Conservation (phyloP, 2,113 vertebrate genomes). For the Sebastes fasciatus region DNA sequence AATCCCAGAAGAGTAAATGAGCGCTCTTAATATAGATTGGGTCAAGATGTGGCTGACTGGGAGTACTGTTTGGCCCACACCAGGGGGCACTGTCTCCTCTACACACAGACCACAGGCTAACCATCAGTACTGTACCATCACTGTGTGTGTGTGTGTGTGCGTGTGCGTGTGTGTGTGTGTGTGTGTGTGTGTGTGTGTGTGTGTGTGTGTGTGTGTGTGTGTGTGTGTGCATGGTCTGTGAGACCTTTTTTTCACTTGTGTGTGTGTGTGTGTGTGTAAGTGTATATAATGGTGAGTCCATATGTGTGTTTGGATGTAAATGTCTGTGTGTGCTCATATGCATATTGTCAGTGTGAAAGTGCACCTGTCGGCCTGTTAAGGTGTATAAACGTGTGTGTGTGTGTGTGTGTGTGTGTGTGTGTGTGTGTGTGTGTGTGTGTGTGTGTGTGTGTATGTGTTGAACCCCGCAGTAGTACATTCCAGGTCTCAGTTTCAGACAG, state of each 20-base stretch:
- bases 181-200: constrained; percentile 8
- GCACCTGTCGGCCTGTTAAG: constrained; percentile 54
- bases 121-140: constrained; percentile 37
- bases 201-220: constrained; percentile 16
- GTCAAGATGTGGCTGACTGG: constrained; percentile 55
- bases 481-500: constrained; percentile 77
- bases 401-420: constrained; percentile 33
- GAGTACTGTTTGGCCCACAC: constrained; percentile 73
- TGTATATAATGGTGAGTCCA: constrained; percentile 1
- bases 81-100: constrained; percentile 84
- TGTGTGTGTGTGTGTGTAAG: constrained; percentile 36
- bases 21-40: constrained; percentile 40
- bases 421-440: neutral
- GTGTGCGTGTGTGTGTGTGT: constrained; percentile 13
- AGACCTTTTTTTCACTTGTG: neutral
- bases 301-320: constrained; percentile 26
- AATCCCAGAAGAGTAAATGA: constrained; percentile 68
- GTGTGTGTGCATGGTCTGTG: neutral
- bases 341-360: constrained; percentile 52
- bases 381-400: constrained; percentile 33
- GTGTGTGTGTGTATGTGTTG: constrained; percentile 24
- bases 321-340: constrained; percentile 24
- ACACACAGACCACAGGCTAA: constrained; percentile 62
- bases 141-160: constrained; percentile 14
- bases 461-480: constrained; percentile 65